Conservation (phyloP, 2,888 invertebrate genomes). For the Eilema depressum region DNA sequence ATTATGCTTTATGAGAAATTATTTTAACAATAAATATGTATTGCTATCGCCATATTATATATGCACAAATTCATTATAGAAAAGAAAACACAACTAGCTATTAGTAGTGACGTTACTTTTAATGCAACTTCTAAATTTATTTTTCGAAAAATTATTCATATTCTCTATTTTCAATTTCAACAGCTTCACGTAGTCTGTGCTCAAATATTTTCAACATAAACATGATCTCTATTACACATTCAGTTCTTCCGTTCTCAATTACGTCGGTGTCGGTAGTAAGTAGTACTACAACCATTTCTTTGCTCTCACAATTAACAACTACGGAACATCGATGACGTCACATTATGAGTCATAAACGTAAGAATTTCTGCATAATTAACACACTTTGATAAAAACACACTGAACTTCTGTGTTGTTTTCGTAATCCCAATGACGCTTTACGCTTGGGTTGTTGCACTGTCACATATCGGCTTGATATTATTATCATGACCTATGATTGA, state of each 20-base stretch:
- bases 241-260: slow-evolving; percentile 26
- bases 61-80: not conserved
- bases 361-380: slow-evolving; percentile 54
- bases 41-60: not conserved
- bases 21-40: not conserved
- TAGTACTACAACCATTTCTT: slow-evolving; percentile 48
- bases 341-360: slow-evolving; percentile 53
- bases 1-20: not conserved
- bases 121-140: not conserved
- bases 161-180: not conserved
- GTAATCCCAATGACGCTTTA: slow-evolving; percentile 28
- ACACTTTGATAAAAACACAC: slow-evolving; percentile 48
- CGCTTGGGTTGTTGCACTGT: slow-evolving; percentile 22
- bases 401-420: slow-evolving; percentile 20
- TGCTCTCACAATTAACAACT: slow-evolving; percentile 48
- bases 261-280: slow-evolving; percentile 14
- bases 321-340: slow-evolving; percentile 49
- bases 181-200: not conserved
- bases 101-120: not conserved
- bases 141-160: not conserved
- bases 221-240: slow-evolving; percentile 4
- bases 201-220: slow-evolving; percentile 1
- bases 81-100: not conserved
- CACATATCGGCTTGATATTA: not conserved
- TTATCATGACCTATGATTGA: slow-evolving; percentile 14